A percentile compares a stretch with the other conserved stretches of the same genome.
These are phyloP conservation scores for Eurystomus glaucurus DNA, from an alignment of 2,797 vertebrate species.

Conservation along the genomic window DNA sequence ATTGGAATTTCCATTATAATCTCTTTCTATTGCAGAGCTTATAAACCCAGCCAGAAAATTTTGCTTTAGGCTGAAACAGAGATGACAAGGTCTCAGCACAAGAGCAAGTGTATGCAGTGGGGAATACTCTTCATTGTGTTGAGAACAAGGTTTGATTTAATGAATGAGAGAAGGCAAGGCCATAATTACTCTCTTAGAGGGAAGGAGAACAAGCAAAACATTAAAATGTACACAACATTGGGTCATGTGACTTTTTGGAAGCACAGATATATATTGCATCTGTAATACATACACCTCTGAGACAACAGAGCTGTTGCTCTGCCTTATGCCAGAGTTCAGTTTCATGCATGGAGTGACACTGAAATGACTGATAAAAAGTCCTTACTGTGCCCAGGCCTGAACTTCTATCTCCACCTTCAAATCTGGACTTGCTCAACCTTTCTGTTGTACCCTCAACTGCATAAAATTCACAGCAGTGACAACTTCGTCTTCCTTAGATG, in stretches of 20 bases:
- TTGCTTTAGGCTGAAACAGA: slow-evolving; percentile 47
- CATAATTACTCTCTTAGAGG: neutral
- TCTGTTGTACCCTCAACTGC: neutral
- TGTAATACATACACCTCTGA: neutral
- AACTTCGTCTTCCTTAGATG: neutral
- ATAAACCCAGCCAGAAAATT: slow-evolving; percentile 45
- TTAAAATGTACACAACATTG: neutral
- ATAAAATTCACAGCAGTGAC: neutral
- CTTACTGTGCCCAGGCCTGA: neutral
- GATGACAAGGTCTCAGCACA: slow-evolving; percentile 35
- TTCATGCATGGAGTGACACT: neutral
- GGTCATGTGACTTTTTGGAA: neutral
- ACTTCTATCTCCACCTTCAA: neutral
- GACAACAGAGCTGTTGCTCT: neutral
- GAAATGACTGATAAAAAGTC: neutral
- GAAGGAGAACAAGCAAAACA: neutral
- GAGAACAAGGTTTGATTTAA: neutral
- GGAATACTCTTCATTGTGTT: neutral
- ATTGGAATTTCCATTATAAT: slow-evolving; percentile 10
- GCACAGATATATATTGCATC: neutral
- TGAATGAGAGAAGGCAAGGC: neutral
- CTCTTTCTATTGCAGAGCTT: neutral
- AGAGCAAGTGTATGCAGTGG: neutral
- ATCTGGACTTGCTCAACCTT: neutral
- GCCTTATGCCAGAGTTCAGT: neutral